phyloP scores from a whole-genome alignment of 2,113 vertebrate genomes.

The Xyrauchen texanus region DNA sequence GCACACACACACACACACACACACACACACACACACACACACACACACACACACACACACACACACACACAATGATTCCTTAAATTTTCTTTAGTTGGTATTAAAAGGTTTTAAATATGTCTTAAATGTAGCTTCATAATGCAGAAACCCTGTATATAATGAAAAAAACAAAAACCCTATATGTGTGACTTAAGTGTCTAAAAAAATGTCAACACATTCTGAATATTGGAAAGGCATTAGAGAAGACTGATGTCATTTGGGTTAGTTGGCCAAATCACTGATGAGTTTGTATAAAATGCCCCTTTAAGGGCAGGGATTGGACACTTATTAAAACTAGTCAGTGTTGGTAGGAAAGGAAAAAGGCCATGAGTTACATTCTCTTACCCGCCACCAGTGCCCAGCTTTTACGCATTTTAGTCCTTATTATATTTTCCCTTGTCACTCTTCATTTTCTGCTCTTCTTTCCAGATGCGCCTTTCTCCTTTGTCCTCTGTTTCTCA shows the following conservation, averaged over 20 bases:
- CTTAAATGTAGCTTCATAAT: too few species aligned
- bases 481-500: too few species aligned
- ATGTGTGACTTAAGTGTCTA: too few species aligned
- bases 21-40: too few species aligned
- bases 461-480: not conserved
- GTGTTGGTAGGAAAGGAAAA: not conserved
- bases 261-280: not conserved
- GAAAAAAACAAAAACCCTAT: too few species aligned
- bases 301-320: slow-evolving; percentile 21
- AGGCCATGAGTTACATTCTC: slow-evolving; percentile 2
- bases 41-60: too few species aligned
- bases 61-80: too few species aligned
- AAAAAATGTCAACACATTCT: too few species aligned
- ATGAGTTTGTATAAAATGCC: not conserved
- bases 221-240: not conserved
- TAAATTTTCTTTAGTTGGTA: too few species aligned
- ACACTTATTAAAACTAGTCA: slow-evolving; percentile 12
- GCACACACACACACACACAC: too few species aligned
- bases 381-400: not conserved
- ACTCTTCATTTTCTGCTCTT: slow-evolving; percentile 12
- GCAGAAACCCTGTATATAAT: too few species aligned
- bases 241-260: slow-evolving; percentile 14
- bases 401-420: slow-evolving; percentile 8
- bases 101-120: too few species aligned
- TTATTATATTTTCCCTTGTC: slow-evolving; percentile 27